Percentiles rank a stretch among this genome's conserved stretches.
Evolutionary conservation across 2,888 invertebrate species (phyloP).

Genomic region (Epinotia brunnichana): DNA sequence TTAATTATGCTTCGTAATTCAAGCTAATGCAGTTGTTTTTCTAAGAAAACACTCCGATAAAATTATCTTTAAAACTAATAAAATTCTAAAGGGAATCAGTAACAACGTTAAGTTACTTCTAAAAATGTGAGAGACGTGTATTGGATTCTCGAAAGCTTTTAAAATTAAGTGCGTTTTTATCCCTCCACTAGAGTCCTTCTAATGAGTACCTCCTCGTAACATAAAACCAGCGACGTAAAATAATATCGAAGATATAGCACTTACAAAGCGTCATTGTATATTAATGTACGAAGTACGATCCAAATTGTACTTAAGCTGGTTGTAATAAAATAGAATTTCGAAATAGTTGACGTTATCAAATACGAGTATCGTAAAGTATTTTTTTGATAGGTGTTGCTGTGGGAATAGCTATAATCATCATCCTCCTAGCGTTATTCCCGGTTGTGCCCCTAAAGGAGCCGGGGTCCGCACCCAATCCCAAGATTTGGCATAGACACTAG

Average conservation of each 20-base stretch:
- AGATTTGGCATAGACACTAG: too few species aligned
- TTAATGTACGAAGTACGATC: too few species aligned
- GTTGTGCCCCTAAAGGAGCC: too few species aligned
- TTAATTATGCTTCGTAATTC: background rate
- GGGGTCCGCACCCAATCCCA: too few species aligned
- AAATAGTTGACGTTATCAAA: background rate
- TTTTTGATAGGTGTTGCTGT: background rate
- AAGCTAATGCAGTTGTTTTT: background rate
- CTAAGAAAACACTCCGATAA: background rate
- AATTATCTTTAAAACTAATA: background rate
- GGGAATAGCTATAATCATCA: background rate
- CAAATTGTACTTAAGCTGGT: background rate
- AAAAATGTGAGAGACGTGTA: background rate
- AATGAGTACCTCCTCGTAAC: background rate
- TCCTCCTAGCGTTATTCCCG: too few species aligned
- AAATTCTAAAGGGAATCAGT: background rate
- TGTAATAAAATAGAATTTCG: background rate
- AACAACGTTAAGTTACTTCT: background rate
- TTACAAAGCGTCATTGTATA: background rate
- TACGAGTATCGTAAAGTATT: background rate
- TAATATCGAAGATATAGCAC: background rate
- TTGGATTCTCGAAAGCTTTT: constrained; percentile 15
- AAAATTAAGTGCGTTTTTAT: constrained; percentile 8
- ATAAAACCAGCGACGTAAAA: constrained; percentile 14
- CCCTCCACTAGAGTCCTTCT: background rate